Evolutionary conservation across 1,140 invertebrate genomes (phyloP), one percentile per base, ranked within the genome.

Genomic region (Batillaria attramentaria): DNA sequence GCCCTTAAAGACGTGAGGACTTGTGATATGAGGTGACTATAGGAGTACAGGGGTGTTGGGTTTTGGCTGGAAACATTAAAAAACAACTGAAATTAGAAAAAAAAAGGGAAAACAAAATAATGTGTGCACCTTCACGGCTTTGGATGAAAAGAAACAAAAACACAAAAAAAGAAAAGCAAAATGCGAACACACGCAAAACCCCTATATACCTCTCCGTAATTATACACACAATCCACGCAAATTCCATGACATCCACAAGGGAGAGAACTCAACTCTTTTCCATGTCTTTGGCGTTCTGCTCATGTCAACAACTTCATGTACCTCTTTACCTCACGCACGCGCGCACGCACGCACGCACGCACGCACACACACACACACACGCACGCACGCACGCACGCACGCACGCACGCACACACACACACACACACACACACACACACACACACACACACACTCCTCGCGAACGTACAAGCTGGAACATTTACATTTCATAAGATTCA

Each of bases 401-500:
- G 31, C 57, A 62, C 57, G 6, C 5, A 16, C 28, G 8, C 28
- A 13, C 28, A 62, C 57, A 62, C 28, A 16, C 57, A 62, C 57
- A 62, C 57, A 62, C 57, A 62, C 57, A 62, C 57, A 62, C n/a
- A 62, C 57, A 62, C 57, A 62, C 57, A 62, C 57, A 28, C 57
- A 28, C 5, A 28, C 6, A 62, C 57, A 62, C 57, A 16, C 28
- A 28, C 57, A 62, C 57, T n/a, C 10, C 24, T 13, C 10, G 46
- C 46, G 10, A 10, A 13, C 24, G 46, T 50, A n/a, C n/a, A n/a
- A n/a, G n/a, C n/a, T n/a, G n/a, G n/a, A n/a, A n/a, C n/a, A n/a
- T n/a, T n/a, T n/a, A n/a, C n/a, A n/a, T n/a, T n/a, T n/a, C n/a
- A n/a, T n/a, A n/a, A n/a, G n/a, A n/a, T n/a, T n/a, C n/a, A n/a